These are phyloP conservation scores for Lateolabrax maculatus DNA, from an alignment of 2,797 vertebrate genomes.

Conservation along the genomic window DNA sequence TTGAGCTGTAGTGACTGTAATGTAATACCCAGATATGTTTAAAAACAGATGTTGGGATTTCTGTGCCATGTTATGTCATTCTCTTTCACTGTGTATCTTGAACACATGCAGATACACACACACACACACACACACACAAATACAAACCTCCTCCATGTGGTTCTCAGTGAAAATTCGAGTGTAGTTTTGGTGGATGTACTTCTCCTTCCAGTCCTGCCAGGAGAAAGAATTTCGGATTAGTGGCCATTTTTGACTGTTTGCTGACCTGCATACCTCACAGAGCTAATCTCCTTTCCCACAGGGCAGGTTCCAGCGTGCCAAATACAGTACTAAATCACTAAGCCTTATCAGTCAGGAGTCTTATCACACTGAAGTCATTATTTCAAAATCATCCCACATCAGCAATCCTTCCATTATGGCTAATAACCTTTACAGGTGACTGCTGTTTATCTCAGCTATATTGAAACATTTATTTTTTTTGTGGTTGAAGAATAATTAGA, in stretches of 20 bases:
- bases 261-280: slow-evolving; percentile 68
- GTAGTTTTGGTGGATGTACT: slow-evolving; percentile 96
- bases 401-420: slow-evolving; percentile 51
- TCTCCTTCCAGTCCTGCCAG: slow-evolving; percentile 96
- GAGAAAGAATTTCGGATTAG: slow-evolving; percentile 61
- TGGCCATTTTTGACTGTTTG: slow-evolving; percentile 32
- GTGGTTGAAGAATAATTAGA: slow-evolving; percentile 42
- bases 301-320: slow-evolving; percentile 35
- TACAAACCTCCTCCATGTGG: slow-evolving; percentile 91
- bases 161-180: slow-evolving; percentile 95
- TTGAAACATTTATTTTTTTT: not conserved
- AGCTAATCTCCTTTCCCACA: slow-evolving; percentile 54
- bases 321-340: slow-evolving; percentile 33
- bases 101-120: slow-evolving; percentile 16
- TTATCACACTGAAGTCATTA: slow-evolving; percentile 57
- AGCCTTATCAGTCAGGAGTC: slow-evolving; percentile 46
- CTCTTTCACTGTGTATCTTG: not conserved
- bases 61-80: slow-evolving; percentile 42
- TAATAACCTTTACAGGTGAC: slow-evolving; percentile 57
- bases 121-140: not conserved
- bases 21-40: slow-evolving; percentile 33
- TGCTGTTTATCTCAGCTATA: slow-evolving; percentile 57
- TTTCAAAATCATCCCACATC: slow-evolving; percentile 41
- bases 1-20: slow-evolving; percentile 38
- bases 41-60: slow-evolving; percentile 66